A percentile compares a stretch with the other conserved stretches of the same genome.
These are phyloP conservation scores for Melanargia galathea DNA, from an alignment of 2,888 invertebrate genomes.

Conservation along the genomic window DNA sequence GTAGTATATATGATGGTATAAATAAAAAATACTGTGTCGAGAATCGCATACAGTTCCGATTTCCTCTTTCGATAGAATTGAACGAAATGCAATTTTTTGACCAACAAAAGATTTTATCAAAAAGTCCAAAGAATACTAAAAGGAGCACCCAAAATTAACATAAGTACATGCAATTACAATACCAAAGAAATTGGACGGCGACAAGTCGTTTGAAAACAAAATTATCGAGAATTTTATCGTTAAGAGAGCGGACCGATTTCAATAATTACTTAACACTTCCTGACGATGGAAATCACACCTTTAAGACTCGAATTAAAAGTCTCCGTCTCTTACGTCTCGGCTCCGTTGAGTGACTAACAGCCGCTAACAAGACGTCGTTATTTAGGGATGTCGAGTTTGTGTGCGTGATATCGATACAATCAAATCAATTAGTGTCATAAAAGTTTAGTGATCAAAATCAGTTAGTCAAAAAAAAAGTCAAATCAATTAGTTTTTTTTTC, in stretches of 20 bases:
- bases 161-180: constrained; percentile 30
- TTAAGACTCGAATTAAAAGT: constrained; percentile 72
- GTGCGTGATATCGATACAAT: constrained; percentile 35
- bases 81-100: not conserved
- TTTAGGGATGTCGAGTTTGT: constrained; percentile 63
- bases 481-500: too few species aligned
- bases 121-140: constrained; percentile 19
- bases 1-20: too few species aligned
- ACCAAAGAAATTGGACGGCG: constrained; percentile 46
- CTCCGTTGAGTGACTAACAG: constrained; percentile 69
- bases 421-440: constrained; percentile 1
- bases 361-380: constrained; percentile 77
- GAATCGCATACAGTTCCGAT: too few species aligned
- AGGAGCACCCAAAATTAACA: constrained; percentile 23
- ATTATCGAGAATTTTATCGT: constrained; percentile 50
- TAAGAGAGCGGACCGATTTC: constrained; percentile 57
- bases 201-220: constrained; percentile 56
- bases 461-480: too few species aligned
- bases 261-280: constrained; percentile 76
- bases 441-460: too few species aligned
- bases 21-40: too few species aligned
- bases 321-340: constrained; percentile 62
- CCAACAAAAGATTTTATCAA: not conserved
- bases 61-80: too few species aligned
- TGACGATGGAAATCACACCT: constrained; percentile 74